Percentiles rank a stretch among this genome's conserved stretches.
Evolutionary conservation across 64 coral and sea anemone genomes (phyloP).

Genomic region (Montipora sp.): DNA sequence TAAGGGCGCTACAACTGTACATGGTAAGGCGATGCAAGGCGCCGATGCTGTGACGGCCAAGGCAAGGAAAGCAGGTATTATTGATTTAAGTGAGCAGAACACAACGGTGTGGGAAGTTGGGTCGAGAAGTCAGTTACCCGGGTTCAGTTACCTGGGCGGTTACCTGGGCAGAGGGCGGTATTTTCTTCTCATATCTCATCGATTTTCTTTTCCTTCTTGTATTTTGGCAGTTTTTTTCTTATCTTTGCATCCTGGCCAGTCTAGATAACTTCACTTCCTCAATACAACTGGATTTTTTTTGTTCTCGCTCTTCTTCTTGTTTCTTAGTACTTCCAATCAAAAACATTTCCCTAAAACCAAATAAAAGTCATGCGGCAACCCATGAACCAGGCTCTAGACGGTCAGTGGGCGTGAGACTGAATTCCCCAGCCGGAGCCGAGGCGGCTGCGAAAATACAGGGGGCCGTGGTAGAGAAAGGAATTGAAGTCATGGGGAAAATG

Average conservation of each 20-base stretch:
- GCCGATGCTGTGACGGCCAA: not conserved
- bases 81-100: not conserved
- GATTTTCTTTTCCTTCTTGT: no score
- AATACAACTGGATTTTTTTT: not conserved
- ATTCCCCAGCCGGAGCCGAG: not conserved
- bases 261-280: no score
- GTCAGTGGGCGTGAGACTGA: not conserved
- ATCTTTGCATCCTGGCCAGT: no score
- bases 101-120: no score
- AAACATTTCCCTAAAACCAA: not conserved
- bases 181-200: no score
- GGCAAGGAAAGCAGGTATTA: not conserved
- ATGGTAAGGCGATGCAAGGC: no score
- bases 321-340: not conserved
- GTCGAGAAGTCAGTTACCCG: no score
- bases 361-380: not conserved
- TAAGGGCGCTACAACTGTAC: not conserved
- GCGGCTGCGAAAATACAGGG: conserved; percentile 14
- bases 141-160: no score
- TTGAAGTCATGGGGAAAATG: conserved; percentile 30
- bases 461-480: conserved; percentile 29
- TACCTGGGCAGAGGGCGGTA: no score
- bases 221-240: no score
- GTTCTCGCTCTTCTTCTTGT: no score
- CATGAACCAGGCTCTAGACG: not conserved